Evolutionary conservation across 1,140 invertebrate species (phyloP).

Genomic region (Lasioglossum baleicum): DNA sequence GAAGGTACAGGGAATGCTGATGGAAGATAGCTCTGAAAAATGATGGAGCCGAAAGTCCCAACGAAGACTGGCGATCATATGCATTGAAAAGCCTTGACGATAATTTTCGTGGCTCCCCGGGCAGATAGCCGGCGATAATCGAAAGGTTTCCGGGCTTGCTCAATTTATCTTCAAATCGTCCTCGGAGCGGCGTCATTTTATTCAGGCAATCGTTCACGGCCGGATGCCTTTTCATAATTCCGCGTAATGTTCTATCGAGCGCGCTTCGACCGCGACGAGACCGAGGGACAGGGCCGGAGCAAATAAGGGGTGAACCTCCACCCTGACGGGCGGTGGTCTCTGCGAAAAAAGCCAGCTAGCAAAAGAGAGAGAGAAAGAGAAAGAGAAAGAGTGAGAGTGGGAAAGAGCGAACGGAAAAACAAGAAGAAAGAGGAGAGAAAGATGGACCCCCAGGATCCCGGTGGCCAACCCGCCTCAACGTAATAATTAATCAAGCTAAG

Average conservation of each 20-base stretch:
- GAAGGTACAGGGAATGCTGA: too few relatives aligned
- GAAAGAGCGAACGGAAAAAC: neutral
- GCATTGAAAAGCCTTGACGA: slow-evolving; percentile 2
- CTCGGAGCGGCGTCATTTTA: slow-evolving; percentile 51
- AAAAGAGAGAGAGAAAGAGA: neutral
- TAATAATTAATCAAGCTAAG: slow-evolving; percentile 76
- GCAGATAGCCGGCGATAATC: slow-evolving; percentile 40
- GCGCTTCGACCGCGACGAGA: slow-evolving; percentile 25
- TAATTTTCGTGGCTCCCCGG: neutral
- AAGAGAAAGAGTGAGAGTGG: neutral
- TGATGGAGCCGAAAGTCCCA: too few relatives aligned
- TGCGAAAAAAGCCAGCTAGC: neutral
- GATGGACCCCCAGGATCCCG: slow-evolving; percentile 35
- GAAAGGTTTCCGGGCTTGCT: slow-evolving; percentile 48
- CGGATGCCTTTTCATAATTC: slow-evolving; percentile 61
- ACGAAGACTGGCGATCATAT: too few relatives aligned
- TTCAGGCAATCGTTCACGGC: slow-evolving; percentile 60
- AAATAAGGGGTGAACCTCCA: slow-evolving; percentile 37
- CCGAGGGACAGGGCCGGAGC: slow-evolving; percentile 29
- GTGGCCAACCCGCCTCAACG: slow-evolving; percentile 35
- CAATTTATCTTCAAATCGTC: slow-evolving; percentile 58
- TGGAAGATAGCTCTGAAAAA: too few relatives aligned
- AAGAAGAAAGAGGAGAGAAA: slow-evolving; percentile 6
- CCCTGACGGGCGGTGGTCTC: neutral
- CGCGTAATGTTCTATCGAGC: slow-evolving; percentile 47